Evolutionary conservation across 2,888 invertebrate species (phyloP).

Genomic region (Tachina grossa): DNA sequence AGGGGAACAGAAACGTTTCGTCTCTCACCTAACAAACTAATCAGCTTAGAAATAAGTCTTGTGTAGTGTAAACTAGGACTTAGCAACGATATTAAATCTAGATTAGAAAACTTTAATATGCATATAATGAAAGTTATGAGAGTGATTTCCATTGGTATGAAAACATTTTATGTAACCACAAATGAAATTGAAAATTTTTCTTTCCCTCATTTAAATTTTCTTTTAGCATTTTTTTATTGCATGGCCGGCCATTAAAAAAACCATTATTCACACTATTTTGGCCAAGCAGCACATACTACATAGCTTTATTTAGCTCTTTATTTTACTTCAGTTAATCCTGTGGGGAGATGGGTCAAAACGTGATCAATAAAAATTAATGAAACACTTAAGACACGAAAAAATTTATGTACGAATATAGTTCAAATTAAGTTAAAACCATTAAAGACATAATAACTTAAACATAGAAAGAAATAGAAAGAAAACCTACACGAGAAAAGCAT

Average conservation of each 20-base stretch:
- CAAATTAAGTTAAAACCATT: slow-evolving; percentile 60
- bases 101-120: no score
- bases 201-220: background rate
- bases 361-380: slow-evolving; percentile 72
- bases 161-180: background rate
- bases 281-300: background rate
- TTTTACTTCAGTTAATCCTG: slow-evolving; percentile 29
- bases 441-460: slow-evolving; percentile 58
- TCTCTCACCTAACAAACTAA: no score
- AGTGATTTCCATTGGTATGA: no score
- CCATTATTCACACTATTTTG: slow-evolving; percentile 50
- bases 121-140: no score
- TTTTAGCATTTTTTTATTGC: background rate
- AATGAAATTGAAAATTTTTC: background rate
- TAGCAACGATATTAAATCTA: no score
- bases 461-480: slow-evolving; percentile 4
- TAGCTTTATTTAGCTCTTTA: background rate
- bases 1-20: no score
- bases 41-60: no score
- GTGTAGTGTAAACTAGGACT: no score
- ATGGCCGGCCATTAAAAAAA: background rate
- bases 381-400: slow-evolving; percentile 59
- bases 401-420: slow-evolving; percentile 54
- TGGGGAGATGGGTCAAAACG: slow-evolving; percentile 70
- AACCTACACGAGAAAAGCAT: background rate